Percentiles rank a stretch among this genome's conserved stretches.
phyloP scores from a whole-genome alignment of 1,140 invertebrate species.

The Phymorhynchus buccinoides region DNA sequence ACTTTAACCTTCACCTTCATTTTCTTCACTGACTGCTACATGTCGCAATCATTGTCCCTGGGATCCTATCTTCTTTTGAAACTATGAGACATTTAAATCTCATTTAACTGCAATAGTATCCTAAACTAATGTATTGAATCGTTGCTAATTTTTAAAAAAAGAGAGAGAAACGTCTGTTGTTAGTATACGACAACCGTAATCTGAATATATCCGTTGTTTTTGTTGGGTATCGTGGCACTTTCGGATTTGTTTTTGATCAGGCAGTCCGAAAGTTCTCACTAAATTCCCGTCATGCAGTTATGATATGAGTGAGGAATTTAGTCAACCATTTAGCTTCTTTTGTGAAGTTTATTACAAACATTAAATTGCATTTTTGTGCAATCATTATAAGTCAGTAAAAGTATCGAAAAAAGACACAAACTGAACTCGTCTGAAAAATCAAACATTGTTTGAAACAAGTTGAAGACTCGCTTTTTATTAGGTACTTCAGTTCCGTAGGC shows the following conservation, averaged over 20 bases:
- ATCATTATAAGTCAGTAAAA: background rate
- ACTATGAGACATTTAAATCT: too few relatives aligned
- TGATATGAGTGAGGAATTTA: too few relatives aligned
- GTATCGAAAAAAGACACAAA: too few relatives aligned
- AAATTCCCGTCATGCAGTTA: background rate
- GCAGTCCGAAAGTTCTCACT: background rate
- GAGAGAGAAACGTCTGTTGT: background rate
- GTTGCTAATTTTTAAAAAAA: background rate
- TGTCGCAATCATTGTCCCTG: too few relatives aligned
- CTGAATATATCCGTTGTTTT: background rate
- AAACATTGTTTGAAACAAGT: background rate
- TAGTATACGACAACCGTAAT: background rate
- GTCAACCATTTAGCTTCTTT: too few relatives aligned
- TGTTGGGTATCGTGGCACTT: slow-evolving; percentile 23
- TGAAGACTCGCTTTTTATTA: too few relatives aligned
- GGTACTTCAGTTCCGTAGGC: too few relatives aligned
- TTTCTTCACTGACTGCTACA: background rate
- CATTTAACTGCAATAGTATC: too few relatives aligned
- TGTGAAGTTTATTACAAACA: background rate
- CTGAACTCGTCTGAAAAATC: too few relatives aligned
- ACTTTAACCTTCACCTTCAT: background rate
- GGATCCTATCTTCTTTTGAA: too few relatives aligned
- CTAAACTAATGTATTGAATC: background rate
- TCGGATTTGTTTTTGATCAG: slow-evolving; percentile 14
- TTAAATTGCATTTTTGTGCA: background rate